Evolutionary conservation across 92 coral and sea anemone species (phyloP).

Genomic region (Umimayanthus chanpuru): DNA sequence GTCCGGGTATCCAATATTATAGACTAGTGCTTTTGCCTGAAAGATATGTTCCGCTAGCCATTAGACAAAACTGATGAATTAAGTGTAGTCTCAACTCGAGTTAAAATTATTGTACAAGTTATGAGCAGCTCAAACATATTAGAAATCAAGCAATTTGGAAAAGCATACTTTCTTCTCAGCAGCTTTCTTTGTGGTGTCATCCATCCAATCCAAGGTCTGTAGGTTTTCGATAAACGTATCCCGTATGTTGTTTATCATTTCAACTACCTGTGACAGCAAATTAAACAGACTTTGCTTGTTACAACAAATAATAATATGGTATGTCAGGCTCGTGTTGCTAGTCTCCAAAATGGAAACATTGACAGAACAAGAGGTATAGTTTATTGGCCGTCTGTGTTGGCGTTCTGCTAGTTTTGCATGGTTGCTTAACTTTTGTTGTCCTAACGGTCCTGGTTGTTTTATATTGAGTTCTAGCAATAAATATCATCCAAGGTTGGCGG

Average conservation of each 20-base stretch:
- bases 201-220: constrained; percentile 34
- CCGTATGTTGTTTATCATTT: constrained; percentile 32
- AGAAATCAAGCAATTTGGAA: background rate
- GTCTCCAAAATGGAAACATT: too few relatives aligned
- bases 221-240: constrained; percentile 27
- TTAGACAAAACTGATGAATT: too few relatives aligned
- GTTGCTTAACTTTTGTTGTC: too few relatives aligned
- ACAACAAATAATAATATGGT: too few relatives aligned
- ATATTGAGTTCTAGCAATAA: too few relatives aligned
- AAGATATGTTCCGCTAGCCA: background rate
- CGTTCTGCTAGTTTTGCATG: too few relatives aligned
- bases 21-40: constrained; percentile 25
- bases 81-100: background rate
- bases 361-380: too few relatives aligned
- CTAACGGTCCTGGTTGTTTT: too few relatives aligned
- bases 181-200: constrained; percentile 23
- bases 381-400: too few relatives aligned
- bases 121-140: background rate
- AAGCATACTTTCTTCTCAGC: constrained; percentile 28
- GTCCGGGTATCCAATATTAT: constrained; percentile 42
- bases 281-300: background rate
- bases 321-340: too few relatives aligned
- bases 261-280: constrained; percentile 2
- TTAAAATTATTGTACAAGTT: background rate
- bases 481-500: too few relatives aligned